These are phyloP conservation scores for Glareola pratincola DNA, from an alignment of 2,113 vertebrate species.

Conservation along the genomic window DNA sequence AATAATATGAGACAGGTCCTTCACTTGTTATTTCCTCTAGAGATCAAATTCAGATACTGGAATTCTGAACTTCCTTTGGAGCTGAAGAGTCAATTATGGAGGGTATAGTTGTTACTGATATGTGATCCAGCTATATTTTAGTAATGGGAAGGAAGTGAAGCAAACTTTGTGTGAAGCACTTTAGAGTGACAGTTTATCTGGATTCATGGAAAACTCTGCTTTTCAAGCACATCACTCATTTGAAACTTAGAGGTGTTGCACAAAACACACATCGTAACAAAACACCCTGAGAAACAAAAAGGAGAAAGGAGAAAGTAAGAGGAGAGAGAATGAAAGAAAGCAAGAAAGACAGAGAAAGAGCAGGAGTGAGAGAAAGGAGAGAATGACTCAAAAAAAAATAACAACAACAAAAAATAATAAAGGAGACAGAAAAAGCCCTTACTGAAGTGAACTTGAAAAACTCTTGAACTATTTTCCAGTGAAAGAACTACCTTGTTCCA, in stretches of 20 bases:
- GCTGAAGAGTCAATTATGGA: constrained; percentile 18
- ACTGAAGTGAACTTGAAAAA: not conserved
- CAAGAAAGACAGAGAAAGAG: not conserved
- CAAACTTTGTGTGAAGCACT: not conserved
- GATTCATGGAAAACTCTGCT: not conserved
- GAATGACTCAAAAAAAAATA: not conserved
- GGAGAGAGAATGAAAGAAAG: not conserved
- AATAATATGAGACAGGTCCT: constrained; percentile 48
- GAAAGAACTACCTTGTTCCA: not conserved
- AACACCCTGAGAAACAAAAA: not conserved
- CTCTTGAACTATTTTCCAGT: not conserved
- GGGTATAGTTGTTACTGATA: constrained; percentile 26
- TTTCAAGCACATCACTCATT: not conserved
- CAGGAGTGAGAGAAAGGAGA: not conserved
- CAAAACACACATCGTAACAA: not conserved
- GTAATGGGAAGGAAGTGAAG: constrained; percentile 43
- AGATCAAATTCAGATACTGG: constrained; percentile 55
- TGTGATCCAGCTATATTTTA: constrained; percentile 33
- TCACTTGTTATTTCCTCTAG: constrained; percentile 60
- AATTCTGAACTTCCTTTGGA: constrained; percentile 61
- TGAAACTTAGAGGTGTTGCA: not conserved
- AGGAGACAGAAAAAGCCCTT: not conserved
- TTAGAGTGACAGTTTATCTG: not conserved
- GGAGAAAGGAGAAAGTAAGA: not conserved
- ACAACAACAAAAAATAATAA: not conserved